Evolutionary conservation across 2,797 vertebrate genomes (phyloP).

Genomic region (Octomys mimax): DNA sequence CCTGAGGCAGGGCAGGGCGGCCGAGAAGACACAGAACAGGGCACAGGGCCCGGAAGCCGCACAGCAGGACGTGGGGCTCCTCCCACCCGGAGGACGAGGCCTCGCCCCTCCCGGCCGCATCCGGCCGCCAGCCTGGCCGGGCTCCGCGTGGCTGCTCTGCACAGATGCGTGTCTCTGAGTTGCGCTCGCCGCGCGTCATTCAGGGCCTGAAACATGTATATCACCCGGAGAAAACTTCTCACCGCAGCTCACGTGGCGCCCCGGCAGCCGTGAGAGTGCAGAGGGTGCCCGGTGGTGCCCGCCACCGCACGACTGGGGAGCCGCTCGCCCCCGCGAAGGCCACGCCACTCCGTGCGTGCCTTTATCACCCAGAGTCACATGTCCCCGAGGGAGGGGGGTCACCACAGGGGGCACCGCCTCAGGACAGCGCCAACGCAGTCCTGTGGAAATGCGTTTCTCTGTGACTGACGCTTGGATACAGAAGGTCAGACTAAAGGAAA

Average conservation of each 20-base stretch:
- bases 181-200: fast-evolving
- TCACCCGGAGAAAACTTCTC: not conserved
- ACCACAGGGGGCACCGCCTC: fast-evolving
- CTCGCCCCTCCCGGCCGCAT: not conserved
- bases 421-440: no score
- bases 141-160: not conserved
- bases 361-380: fast-evolving
- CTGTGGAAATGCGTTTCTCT: not conserved
- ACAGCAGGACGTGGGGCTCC: not conserved
- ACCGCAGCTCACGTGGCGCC: not conserved
- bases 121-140: no score
- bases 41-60: not conserved
- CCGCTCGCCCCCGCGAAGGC: not conserved
- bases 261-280: not conserved
- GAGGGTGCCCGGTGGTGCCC: not conserved
- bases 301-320: not conserved
- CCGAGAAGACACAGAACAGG: not conserved
- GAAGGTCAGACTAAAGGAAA: not conserved
- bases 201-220: not conserved
- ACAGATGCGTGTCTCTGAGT: not conserved
- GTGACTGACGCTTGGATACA: not conserved
- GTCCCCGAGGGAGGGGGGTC: not conserved
- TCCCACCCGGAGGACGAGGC: not conserved
- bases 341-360: fast-evolving
- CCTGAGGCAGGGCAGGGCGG: not conserved